A percentile compares a stretch with the other conserved stretches of the same genome.
These are phyloP conservation scores for Blennius ocellaris DNA, from an alignment of 2,113 vertebrate species.

Conservation along the genomic window DNA sequence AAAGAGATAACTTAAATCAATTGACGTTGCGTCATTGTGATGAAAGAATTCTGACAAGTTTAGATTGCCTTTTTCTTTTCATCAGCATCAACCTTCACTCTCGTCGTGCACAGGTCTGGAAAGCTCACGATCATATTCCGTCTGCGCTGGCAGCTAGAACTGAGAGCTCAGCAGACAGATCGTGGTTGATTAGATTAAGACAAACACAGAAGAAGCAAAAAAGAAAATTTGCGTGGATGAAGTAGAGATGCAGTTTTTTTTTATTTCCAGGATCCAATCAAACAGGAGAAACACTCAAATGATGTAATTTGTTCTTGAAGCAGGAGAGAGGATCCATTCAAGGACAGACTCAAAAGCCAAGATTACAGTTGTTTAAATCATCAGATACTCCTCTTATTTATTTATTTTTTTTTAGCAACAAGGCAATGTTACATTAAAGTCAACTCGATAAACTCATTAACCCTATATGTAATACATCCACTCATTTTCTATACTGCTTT, in stretches of 20 bases:
- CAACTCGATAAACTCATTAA: no score
- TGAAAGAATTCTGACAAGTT: conserved; percentile 15
- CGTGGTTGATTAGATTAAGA: background rate
- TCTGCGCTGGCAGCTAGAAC: background rate
- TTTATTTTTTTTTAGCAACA: no score
- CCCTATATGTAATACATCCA: no score
- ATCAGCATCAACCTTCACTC: background rate
- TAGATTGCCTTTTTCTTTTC: conserved; percentile 11
- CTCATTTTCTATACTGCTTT: no score
- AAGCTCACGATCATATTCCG: background rate
- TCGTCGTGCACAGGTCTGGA: background rate
- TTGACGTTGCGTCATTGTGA: conserved; percentile 2
- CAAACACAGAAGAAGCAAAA: background rate
- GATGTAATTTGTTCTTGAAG: no score
- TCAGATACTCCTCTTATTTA: no score
- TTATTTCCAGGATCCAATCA: background rate
- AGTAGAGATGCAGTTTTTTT: background rate
- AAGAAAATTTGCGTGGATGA: background rate
- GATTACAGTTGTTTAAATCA: no score
- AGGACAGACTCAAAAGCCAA: no score
- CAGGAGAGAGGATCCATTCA: no score
- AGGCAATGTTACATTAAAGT: no score
- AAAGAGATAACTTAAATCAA: background rate
- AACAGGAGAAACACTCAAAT: no score
- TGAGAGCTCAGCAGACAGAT: background rate